phyloP scores from a whole-genome alignment of 2,113 vertebrate species.

The Sphyrna mokarran region DNA sequence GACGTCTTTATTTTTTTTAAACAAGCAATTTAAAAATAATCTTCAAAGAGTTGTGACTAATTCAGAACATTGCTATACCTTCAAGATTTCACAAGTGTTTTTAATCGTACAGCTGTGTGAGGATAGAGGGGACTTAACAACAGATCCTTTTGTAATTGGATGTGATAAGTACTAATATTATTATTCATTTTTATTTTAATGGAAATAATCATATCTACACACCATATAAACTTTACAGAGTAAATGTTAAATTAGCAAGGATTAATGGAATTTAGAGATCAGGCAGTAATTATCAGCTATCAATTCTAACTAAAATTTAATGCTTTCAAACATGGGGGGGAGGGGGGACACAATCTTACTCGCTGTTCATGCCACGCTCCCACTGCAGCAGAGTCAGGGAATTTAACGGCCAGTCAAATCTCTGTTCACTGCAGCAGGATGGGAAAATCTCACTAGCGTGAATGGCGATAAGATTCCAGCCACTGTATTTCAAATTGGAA shows the following conservation, averaged over 20 bases:
- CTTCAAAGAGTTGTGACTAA: slow-evolving; percentile 22
- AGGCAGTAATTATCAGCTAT: not conserved
- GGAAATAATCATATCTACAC: not conserved
- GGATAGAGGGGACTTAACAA: no score
- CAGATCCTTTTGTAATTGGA: not conserved
- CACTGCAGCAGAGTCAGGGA: no score
- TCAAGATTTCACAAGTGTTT: not conserved
- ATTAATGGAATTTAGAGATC: not conserved
- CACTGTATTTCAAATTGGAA: not conserved
- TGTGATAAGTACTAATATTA: not conserved
- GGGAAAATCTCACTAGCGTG: no score
- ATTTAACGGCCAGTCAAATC: no score
- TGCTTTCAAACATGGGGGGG: not conserved
- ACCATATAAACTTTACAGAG: not conserved
- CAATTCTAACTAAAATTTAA: not conserved
- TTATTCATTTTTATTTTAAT: not conserved
- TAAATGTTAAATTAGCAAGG: not conserved
- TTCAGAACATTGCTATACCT: not conserved
- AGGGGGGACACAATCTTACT: not conserved
- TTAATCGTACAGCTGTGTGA: not conserved
- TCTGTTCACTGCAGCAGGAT: no score
- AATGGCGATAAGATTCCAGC: no score
- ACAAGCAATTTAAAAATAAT: slow-evolving; percentile 9
- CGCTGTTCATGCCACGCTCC: no score
- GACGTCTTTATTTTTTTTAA: not conserved